These are phyloP conservation scores for Xiphophorus birchmanni DNA, from an alignment of 2,797 vertebrate species.

Conservation along the genomic window DNA sequence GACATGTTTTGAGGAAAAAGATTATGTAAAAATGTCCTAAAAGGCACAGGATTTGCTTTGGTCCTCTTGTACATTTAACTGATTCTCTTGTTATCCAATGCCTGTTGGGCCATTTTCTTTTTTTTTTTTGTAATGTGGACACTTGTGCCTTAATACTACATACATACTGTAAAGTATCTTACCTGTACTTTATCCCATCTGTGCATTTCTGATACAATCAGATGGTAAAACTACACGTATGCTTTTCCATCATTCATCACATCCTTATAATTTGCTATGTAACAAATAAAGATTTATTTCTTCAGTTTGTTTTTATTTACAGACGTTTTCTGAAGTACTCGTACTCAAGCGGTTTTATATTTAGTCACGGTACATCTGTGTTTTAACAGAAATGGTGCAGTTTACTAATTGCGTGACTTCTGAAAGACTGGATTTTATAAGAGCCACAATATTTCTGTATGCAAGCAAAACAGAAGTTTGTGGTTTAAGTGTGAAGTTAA, in stretches of 20 bases:
- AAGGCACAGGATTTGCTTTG: conserved; percentile 26
- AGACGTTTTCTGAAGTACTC: neutral
- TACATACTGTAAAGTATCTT: conserved; percentile 28
- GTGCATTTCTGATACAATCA: conserved; percentile 48
- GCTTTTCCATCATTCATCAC: conserved; percentile 26
- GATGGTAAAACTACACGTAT: conserved; percentile 18
- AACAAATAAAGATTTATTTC: conserved; percentile 80
- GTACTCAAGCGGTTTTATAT: neutral
- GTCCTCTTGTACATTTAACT: conserved; percentile 23
- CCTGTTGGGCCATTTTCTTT: conserved; percentile 21
- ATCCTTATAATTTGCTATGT: conserved; percentile 56
- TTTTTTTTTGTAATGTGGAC: conserved; percentile 35
- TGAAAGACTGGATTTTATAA: too few species aligned
- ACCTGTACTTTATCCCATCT: conserved; percentile 33
- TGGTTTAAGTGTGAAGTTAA: neutral
- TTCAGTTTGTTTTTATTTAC: conserved; percentile 34
- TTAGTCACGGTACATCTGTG: neutral
- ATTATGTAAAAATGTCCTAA: conserved; percentile 6
- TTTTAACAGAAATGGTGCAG: neutral
- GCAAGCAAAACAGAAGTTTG: neutral
- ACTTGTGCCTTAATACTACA: conserved; percentile 62
- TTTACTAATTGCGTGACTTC: too few species aligned
- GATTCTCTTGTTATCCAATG: conserved; percentile 39
- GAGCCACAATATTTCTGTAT: too few species aligned
- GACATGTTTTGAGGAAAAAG: neutral